A percentile compares a stretch with the other conserved stretches of the same genome.
These are phyloP conservation scores for Tragelaphus scriptus DNA, from an alignment of 2,113 vertebrate genomes.

Conservation along the genomic window DNA sequence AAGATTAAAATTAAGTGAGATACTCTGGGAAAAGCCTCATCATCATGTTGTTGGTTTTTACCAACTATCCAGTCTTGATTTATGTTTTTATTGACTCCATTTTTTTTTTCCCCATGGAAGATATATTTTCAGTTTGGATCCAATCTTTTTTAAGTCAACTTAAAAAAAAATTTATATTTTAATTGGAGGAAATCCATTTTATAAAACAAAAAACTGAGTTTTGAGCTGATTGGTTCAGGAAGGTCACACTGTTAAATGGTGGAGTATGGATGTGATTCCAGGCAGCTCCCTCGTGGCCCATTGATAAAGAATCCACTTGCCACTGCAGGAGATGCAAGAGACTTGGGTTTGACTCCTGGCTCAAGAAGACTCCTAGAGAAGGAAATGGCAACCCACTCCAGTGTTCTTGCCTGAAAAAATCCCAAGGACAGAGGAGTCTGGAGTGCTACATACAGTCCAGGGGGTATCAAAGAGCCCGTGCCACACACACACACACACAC, in stretches of 20 bases:
- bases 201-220: background rate
- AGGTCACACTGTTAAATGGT: background rate
- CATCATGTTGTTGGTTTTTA: background rate
- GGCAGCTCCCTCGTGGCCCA: background rate
- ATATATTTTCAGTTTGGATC: background rate
- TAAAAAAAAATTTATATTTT: background rate
- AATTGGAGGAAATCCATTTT: background rate
- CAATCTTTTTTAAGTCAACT: background rate
- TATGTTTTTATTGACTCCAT: background rate
- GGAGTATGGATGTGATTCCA: background rate
- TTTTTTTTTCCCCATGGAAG: background rate
- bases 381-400: background rate
- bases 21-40: background rate
- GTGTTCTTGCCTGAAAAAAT: background rate
- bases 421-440: background rate
- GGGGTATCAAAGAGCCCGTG: background rate
- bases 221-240: background rate
- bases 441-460: background rate
- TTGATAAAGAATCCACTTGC: background rate
- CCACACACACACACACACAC: accelerated
- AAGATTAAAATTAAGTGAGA: background rate
- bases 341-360: background rate
- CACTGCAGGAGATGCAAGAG: background rate
- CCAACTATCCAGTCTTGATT: background rate
- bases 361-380: background rate